Conservation (phyloP, 2,888 invertebrate genomes). For the Phragmatobia fuliginosa region DNA sequence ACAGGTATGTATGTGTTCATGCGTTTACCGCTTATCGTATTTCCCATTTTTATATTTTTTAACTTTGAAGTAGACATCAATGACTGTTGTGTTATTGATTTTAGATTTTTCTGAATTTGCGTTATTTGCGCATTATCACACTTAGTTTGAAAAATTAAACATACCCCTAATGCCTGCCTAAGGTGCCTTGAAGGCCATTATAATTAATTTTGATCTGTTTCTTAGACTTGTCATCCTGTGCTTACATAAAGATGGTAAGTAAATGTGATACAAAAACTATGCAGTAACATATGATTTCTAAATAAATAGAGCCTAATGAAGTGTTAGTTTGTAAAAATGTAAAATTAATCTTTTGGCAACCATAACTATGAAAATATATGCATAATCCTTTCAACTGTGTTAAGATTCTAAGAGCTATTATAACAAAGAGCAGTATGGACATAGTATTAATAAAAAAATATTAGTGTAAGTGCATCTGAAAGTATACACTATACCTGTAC, state of each 20-base stretch:
- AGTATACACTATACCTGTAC: too few relatives aligned
- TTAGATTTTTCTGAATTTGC: not conserved
- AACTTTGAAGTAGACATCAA: not conserved
- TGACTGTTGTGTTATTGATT: not conserved
- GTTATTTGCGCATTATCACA: not conserved
- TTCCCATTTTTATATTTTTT: not conserved
- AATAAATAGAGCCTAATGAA: not conserved
- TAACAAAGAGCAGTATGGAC: not conserved
- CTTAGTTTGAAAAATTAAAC: not conserved
- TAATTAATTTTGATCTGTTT: not conserved
- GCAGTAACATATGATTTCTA: not conserved
- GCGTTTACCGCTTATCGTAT: not conserved
- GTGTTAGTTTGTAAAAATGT: not conserved
- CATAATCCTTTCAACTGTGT: not conserved
- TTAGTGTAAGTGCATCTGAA: too few relatives aligned
- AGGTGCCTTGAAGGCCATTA: not conserved
- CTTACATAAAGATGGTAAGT: not conserved
- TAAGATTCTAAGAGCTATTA: not conserved
- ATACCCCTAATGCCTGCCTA: not conserved
- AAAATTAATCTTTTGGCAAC: not conserved
- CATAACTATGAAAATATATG: not conserved
- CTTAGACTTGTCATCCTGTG: not conserved
- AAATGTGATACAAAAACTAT: not conserved
- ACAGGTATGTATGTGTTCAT: not conserved
- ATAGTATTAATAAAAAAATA: not conserved